Base-by-base conservation (phyloP, 2,888 invertebrate genomes). In the Dinocampus coccinellae region DNA sequence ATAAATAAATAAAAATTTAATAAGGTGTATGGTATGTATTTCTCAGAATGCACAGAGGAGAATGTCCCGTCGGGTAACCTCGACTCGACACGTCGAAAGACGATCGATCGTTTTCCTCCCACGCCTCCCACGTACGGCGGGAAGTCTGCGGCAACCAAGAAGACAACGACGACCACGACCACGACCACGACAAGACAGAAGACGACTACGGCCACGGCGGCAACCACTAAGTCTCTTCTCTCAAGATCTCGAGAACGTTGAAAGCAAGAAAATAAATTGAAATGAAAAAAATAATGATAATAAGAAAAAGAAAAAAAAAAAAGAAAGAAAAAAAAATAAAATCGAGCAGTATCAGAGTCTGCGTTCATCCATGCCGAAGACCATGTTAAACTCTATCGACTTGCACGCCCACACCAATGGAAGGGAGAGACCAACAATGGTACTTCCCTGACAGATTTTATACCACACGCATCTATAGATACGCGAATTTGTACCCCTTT, bases 301-400 rank as follows among this genome's bases (percentile, higher is more conserved):
- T n/a, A n/a, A n/a, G n/a, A n/a, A n/a, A n/a, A n/a, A n/a, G 3
- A 39, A 39, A 39, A 36, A 36, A 13, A 39, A 39, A n/a, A n/a
- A 66, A 72, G 64, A 77, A 73, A 74, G 75, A 77, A 74, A 73
- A 78, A 81, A 79, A 78, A 82, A 71, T 73, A 83, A 82, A n/a
- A 79, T 83, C 81, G 82, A 83, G 82, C 82, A 81, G 63, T 62
- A 36, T 60, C 47, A 26, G 67, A 53, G 58, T 67, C 58, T 42
- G 29, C 53, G 69, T 72, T 63, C 64, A 74, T 47, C 69, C 74
- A 64, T 68, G 79, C 80, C 78, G 75, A 80, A 79, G 79, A 80
- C 77, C 80, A 78, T 81, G 81, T 81, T 47, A 77, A 78, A 79
- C 81, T 80, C 82, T 84, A 84, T 84, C 82, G 81, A 78, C 70